These are phyloP conservation scores for Haemorhous mexicanus DNA, from an alignment of 2,113 vertebrate species.

Conservation along the genomic window DNA sequence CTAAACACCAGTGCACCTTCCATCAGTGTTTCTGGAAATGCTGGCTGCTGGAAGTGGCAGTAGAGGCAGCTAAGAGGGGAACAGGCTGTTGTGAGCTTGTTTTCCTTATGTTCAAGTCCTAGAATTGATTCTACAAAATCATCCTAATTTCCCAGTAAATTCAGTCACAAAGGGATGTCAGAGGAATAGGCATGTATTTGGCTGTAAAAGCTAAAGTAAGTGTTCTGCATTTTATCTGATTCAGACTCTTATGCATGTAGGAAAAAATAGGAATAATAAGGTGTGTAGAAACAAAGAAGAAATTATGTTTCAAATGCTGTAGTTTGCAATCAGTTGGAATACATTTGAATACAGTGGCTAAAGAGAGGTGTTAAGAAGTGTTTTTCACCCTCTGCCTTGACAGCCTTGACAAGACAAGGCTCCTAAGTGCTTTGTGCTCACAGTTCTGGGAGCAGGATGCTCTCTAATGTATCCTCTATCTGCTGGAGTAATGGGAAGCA, in stretches of 20 bases:
- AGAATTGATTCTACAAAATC: background rate
- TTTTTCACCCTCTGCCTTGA: background rate
- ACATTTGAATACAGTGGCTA: background rate
- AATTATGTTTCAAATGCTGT: background rate
- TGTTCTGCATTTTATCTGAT: background rate
- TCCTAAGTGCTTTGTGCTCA: background rate
- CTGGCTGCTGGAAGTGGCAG: background rate
- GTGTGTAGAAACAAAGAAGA: background rate
- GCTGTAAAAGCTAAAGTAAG: background rate
- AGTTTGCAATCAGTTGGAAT: background rate
- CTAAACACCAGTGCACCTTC: rapidly evolving
- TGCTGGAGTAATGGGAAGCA: background rate
- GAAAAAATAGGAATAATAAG: background rate
- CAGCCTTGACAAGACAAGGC: background rate
- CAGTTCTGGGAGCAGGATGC: background rate
- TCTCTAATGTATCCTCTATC: background rate
- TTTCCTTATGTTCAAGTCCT: background rate
- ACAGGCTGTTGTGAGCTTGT: background rate
- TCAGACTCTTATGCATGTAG: background rate
- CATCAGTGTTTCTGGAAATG: background rate
- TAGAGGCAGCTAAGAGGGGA: background rate
- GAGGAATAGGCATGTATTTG: background rate
- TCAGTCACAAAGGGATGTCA: background rate
- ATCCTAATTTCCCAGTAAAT: background rate
- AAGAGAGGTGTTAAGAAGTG: background rate